These are phyloP conservation scores for Acanthopagrus latus DNA, from an alignment of 2,797 vertebrate species.

Conservation along the genomic window DNA sequence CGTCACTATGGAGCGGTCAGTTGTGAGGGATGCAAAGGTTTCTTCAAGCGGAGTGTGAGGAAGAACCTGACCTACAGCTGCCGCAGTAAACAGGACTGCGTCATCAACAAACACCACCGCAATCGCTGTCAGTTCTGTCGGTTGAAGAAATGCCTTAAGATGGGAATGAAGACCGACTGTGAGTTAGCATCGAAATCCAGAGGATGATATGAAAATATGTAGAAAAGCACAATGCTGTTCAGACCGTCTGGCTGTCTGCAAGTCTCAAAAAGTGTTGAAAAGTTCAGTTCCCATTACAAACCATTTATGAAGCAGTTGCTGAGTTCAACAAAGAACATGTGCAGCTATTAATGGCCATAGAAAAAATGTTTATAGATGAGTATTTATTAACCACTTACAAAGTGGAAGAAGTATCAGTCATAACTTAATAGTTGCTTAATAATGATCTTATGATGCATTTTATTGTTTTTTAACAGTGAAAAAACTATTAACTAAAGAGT, in stretches of 20 bases:
- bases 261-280: background rate
- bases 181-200: conserved; percentile 78
- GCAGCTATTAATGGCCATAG: too few species aligned
- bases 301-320: too few species aligned
- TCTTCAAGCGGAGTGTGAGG: conserved; percentile 98
- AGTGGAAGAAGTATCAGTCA: too few species aligned
- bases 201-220: background rate
- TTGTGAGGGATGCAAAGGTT: conserved; percentile 99
- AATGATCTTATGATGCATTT: too few species aligned
- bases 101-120: conserved; percentile 99
- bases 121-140: conserved; percentile 99
- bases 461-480: too few species aligned
- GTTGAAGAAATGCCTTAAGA: conserved; percentile 95
- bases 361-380: too few species aligned
- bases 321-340: too few species aligned
- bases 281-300: background rate
- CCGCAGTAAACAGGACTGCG: conserved; percentile 96
- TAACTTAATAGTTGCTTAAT: too few species aligned
- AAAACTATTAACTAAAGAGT: too few species aligned
- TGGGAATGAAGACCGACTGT: conserved; percentile 99
- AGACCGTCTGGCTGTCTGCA: background rate
- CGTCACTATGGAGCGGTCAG: conserved; percentile 99
- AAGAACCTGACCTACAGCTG: conserved; percentile 98
- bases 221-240: background rate
- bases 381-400: too few species aligned